phyloP scores from a whole-genome alignment of 2,797 vertebrate species.

The Lutjanus argentimaculatus region DNA sequence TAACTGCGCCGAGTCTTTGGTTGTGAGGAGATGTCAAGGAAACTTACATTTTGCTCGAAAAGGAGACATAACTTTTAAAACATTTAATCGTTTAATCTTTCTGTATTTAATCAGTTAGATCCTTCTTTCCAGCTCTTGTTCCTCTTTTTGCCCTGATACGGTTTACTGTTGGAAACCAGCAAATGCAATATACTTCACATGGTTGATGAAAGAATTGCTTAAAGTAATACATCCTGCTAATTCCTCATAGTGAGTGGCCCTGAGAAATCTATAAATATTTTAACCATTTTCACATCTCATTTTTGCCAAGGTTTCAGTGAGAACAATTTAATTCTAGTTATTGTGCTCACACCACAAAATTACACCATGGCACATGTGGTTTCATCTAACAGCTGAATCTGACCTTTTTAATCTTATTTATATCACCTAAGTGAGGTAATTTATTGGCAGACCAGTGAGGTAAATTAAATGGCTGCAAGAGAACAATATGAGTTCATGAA shows the following conservation, averaged over 20 bases:
- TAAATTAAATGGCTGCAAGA: neutral
- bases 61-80: constrained; percentile 15
- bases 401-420: constrained; percentile 4
- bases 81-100: neutral
- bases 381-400: constrained; percentile 25
- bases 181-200: constrained; percentile 30
- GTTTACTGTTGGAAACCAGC: constrained; percentile 22
- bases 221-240: constrained; percentile 37
- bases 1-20: neutral
- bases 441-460: constrained; percentile 1
- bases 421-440: constrained; percentile 19
- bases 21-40: constrained; percentile 14
- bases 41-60: constrained; percentile 3
- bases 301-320: constrained; percentile 14
- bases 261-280: constrained; percentile 56
- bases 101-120: neutral
- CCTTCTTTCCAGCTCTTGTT: constrained; percentile 6
- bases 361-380: neutral
- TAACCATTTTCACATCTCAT: constrained; percentile 20
- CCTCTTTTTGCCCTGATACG: neutral
- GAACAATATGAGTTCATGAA: neutral
- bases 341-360: constrained; percentile 17
- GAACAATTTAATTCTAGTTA: constrained; percentile 25
- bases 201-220: constrained; percentile 35
- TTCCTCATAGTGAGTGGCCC: constrained; percentile 8